Conservation (phyloP, 2,113 vertebrate species). For the Callithrix jacchus region DNA sequence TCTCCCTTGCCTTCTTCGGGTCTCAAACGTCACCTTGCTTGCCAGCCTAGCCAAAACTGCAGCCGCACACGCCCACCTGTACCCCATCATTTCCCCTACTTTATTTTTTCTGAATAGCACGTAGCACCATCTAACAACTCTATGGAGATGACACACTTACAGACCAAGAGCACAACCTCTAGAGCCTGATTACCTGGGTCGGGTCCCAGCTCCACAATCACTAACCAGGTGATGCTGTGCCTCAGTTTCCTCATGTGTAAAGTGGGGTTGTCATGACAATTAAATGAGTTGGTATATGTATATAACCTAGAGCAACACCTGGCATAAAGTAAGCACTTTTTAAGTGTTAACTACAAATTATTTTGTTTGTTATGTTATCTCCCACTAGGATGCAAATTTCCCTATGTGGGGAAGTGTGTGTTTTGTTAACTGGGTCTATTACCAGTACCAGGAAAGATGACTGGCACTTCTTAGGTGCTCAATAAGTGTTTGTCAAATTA, state of each 20-base stretch:
- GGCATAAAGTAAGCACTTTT: neutral
- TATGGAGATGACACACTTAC: neutral
- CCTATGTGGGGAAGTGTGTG: neutral
- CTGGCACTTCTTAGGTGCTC: neutral
- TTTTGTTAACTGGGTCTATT: neutral
- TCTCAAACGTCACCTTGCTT: neutral
- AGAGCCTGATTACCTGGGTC: neutral
- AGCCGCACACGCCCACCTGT: neutral
- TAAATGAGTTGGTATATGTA: neutral
- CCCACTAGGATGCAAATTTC: neutral
- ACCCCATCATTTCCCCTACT: neutral
- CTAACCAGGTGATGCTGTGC: neutral
- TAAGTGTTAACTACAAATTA: neutral
- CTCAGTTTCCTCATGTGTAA: neutral
- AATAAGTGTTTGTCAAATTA: constrained; percentile 18
- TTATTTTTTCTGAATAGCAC: neutral
- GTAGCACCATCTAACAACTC: neutral
- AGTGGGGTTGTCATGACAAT: neutral
- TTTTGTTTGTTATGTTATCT: neutral
- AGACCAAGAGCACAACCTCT: neutral
- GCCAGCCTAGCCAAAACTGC: neutral
- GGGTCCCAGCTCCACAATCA: neutral
- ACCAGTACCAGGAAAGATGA: neutral
- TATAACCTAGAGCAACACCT: neutral
- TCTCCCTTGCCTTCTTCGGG: neutral